Conservation (phyloP, 2,797 vertebrate genomes). For the Chrysocyon brachyurus region DNA sequence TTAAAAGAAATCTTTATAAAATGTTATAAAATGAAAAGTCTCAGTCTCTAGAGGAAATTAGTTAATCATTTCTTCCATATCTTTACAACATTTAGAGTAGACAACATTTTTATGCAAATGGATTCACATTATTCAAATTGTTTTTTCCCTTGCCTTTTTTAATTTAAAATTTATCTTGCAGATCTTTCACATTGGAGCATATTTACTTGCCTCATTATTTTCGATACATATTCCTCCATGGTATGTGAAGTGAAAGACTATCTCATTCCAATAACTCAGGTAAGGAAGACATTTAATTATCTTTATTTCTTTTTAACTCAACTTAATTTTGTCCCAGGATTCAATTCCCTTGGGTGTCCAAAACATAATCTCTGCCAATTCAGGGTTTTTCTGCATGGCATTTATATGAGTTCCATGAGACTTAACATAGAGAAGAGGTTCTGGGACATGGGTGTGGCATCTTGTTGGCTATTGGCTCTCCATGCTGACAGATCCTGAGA, state of each 20-base stretch:
- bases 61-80: conserved; percentile 6
- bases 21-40: not conserved
- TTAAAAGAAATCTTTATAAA: conserved; percentile 36
- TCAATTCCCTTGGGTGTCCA: not conserved
- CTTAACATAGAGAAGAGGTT: not conserved
- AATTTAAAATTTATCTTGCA: conserved; percentile 61
- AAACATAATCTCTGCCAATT: not conserved
- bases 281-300: not conserved
- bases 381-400: not conserved
- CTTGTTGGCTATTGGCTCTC: not conserved
- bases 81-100: conserved; percentile 31
- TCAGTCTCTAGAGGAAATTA: not conserved
- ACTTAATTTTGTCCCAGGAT: not conserved
- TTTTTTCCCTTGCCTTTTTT: conserved; percentile 29
- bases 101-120: conserved; percentile 20
- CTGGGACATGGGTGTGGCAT: no score
- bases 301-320: conserved; percentile 8
- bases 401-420: not conserved
- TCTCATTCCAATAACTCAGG: not conserved
- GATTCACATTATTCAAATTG: not conserved
- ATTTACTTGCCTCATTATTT: conserved; percentile 32
- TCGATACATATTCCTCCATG: not conserved
- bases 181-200: not conserved
- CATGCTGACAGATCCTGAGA: not conserved
- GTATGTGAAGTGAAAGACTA: not conserved